These are phyloP conservation scores for Tympanuchus pallidicinctus DNA, from an alignment of 2,113 vertebrate genomes.

Conservation along the genomic window DNA sequence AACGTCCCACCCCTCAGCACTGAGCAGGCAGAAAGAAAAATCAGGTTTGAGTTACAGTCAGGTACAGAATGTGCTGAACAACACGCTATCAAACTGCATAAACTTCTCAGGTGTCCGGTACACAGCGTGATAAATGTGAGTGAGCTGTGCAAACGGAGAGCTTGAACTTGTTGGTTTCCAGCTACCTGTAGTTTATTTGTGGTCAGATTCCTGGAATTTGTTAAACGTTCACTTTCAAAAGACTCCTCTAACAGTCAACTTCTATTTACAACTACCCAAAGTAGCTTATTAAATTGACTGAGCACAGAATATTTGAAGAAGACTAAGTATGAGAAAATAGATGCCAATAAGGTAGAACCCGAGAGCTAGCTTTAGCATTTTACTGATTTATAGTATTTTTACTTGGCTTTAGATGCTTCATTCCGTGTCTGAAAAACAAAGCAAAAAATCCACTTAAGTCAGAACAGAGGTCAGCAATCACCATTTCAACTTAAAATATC, in stretches of 20 bases:
- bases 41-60: fast-evolving
- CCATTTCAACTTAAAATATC: constrained; percentile 79
- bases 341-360: not conserved
- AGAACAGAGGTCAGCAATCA: constrained; percentile 68
- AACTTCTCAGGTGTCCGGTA: not conserved
- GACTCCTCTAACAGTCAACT: not conserved
- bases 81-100: not conserved
- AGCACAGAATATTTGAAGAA: not conserved
- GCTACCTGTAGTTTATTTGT: not conserved
- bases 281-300: not conserved
- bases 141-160: not conserved
- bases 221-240: not conserved
- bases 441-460: constrained; percentile 39
- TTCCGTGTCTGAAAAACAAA: constrained; percentile 32
- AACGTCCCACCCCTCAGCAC: not conserved
- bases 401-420: constrained; percentile 1
- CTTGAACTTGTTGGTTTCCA: not conserved
- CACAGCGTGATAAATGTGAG: not conserved
- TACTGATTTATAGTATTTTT: constrained; percentile 28
- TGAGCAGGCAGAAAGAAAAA: not conserved
- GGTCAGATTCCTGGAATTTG: not conserved
- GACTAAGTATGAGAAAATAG: not conserved
- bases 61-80: not conserved
- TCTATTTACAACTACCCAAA: not conserved
- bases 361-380: constrained; percentile 4